Percentiles rank a stretch among this genome's conserved stretches.
These are phyloP conservation scores for Doris montereyensis DNA, from an alignment of 2,888 invertebrate genomes.

Conservation along the genomic window DNA sequence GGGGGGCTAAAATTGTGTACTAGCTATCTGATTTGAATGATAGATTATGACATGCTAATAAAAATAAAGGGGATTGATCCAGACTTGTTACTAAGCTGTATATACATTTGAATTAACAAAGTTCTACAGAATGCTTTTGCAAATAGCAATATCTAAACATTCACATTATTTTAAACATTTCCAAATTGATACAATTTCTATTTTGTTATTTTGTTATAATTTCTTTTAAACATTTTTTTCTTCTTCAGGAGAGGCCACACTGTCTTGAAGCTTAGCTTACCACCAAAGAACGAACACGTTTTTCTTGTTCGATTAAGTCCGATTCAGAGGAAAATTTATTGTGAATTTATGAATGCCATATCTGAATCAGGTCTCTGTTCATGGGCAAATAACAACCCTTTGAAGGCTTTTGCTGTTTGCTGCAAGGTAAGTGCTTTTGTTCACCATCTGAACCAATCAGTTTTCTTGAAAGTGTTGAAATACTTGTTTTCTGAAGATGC, in stretches of 20 bases:
- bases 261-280: conserved; percentile 91
- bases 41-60: neutral
- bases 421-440: conserved; percentile 82
- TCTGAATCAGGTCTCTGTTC: conserved; percentile 57
- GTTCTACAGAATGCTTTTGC: no score
- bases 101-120: no score
- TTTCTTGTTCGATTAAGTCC: conserved; percentile 90
- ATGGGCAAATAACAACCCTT: conserved; percentile 82
- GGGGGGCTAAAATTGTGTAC: no score
- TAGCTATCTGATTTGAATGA: neutral
- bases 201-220: no score
- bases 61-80: neutral
- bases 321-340: conserved; percentile 91
- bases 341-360: conserved; percentile 87
- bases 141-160: neutral
- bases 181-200: no score
- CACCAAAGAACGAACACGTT: conserved; percentile 95
- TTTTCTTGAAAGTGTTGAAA: no score
- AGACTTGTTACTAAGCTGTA: neutral
- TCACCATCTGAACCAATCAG: no score
- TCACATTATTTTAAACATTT: neutral
- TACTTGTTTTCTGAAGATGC: no score
- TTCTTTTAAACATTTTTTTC: no score
- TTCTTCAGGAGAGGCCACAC: conserved; percentile 92
- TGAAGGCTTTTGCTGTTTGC: conserved; percentile 98